Evolutionary conservation across 2,113 vertebrate genomes (phyloP), one percentile per base, ranked within the genome.

Genomic region (Picathartes gymnocephalus): DNA sequence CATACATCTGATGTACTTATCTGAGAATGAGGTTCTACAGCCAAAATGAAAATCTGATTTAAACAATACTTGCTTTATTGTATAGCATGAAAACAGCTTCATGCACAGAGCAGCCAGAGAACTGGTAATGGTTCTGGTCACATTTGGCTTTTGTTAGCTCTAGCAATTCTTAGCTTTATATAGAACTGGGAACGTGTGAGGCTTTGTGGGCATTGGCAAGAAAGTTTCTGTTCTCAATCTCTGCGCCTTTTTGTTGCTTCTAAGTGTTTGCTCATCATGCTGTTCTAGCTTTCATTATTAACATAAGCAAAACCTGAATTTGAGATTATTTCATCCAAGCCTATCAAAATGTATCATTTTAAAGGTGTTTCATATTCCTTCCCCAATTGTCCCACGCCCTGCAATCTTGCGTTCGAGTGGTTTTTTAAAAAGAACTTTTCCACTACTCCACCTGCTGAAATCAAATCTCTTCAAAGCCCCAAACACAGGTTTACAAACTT

Each of bases 121-220:
- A 28, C 13, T 82, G 37, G 60, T 68, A 47, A 83, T 54, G 31
- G 35, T 68, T 93, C 45, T 40, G 72, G 70, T 80, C 70, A 56
- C 70, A 64, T 91, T 94, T 94, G 73, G 81, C 47, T 84, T 95
- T 74, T 88, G 69, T 92, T 94, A 81, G 77, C 47, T 84, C 69
- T 12, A 39, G 80, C 56, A 86, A 23, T 78, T 58, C 69, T 58
- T 50, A 45, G 69, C 35, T 89, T 86, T 84, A 35, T 70, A 30
- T 13, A 71, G 73, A 94, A 16, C 48, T 64, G 30, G 25, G 39
- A 71, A 81, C 0, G 0, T 28, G 39, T 78, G 40, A 53, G 40
- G 30, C 18, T 82, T 71, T 76, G 48, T 72, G 45, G 50, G 61
- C 37, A 44, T 45, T 37, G 33, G 12, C 65, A 87, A 33, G 53